Evolutionary conservation across 2,113 vertebrate genomes (phyloP).

Genomic region (Odocoileus hemionus): DNA sequence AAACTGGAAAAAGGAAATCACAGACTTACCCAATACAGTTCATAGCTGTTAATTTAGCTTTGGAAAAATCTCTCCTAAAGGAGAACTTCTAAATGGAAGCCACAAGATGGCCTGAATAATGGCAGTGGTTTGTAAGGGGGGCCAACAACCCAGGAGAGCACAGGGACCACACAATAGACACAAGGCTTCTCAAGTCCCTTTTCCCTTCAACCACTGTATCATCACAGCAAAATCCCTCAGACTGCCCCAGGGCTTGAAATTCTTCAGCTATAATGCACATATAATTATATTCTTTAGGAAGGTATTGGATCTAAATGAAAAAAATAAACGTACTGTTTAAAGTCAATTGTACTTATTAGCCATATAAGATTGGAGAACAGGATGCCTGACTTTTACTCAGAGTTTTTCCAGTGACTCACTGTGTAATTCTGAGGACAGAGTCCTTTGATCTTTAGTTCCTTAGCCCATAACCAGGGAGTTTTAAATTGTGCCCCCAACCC

Average conservation of each 20-base stretch:
- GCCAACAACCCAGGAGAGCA: neutral
- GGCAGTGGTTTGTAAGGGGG: neutral
- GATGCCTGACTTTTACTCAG: constrained; percentile 41
- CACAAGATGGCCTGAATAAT: constrained; percentile 16
- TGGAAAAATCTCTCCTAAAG: constrained; percentile 33
- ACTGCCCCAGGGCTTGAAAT: constrained; percentile 3
- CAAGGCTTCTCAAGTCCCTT: constrained; percentile 6
- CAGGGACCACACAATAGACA: constrained; percentile 34
- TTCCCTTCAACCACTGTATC: neutral
- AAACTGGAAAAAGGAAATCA: constrained; percentile 19
- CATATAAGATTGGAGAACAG: constrained; percentile 48
- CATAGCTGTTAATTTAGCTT: constrained; percentile 31
- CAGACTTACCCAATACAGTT: neutral
- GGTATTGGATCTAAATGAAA: neutral
- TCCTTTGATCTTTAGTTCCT: constrained; percentile 64
- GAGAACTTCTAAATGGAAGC: constrained; percentile 38
- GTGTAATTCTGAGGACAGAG: constrained; percentile 47
- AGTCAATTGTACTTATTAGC: constrained; percentile 55
- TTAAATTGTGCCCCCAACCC: constrained; percentile 24
- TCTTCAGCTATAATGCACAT: neutral
- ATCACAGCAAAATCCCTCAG: constrained; percentile 6
- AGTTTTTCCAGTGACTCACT: constrained; percentile 62
- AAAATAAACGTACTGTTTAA: constrained; percentile 34
- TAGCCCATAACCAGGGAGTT: constrained; percentile 51
- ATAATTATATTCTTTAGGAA: constrained; percentile 56